phyloP scores from a whole-genome alignment of 2,888 invertebrate species.

The Caenorhabditis doughertyi region DNA sequence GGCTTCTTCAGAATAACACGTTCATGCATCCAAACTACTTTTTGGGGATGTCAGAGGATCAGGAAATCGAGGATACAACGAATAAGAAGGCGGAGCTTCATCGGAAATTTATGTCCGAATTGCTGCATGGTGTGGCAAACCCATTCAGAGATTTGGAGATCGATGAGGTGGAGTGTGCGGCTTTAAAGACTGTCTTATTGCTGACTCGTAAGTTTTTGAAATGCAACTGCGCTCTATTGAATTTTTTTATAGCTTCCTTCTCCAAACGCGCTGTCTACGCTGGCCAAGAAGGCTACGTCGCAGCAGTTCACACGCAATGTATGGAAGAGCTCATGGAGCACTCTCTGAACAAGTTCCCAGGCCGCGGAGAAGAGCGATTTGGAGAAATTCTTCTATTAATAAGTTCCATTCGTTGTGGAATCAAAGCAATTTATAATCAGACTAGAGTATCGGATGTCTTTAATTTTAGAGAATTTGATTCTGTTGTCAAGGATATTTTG shows the following conservation, averaged over 20 bases:
- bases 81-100: slow-evolving; percentile 8
- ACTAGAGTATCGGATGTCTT: slow-evolving; percentile 50
- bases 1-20: slow-evolving; percentile 63
- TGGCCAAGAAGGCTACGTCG: slow-evolving; percentile 30
- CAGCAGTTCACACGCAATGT: slow-evolving; percentile 39
- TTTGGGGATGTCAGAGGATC: slow-evolving; percentile 50
- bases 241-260: slow-evolving; percentile 9
- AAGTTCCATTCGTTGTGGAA: slow-evolving; percentile 59
- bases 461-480: slow-evolving; percentile 63
- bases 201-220: slow-evolving; percentile 11
- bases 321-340: slow-evolving; percentile 58
- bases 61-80: slow-evolving; percentile 18
- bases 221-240: not conserved
- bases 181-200: slow-evolving; percentile 33
- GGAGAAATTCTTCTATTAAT: slow-evolving; percentile 63
- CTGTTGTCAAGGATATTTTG: slow-evolving; percentile 60
- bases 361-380: slow-evolving; percentile 56
- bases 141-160: slow-evolving; percentile 54
- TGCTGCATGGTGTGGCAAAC: slow-evolving; percentile 37
- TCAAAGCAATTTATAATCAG: slow-evolving; percentile 54
- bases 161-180: slow-evolving; percentile 58
- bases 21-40: slow-evolving; percentile 65
- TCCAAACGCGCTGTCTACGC: slow-evolving; percentile 38
- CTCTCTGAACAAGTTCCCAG: slow-evolving; percentile 43
- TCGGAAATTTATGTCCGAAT: slow-evolving; percentile 50